Base-by-base conservation (phyloP, 2,888 invertebrate genomes). In the Mimachlamys varia region DNA sequence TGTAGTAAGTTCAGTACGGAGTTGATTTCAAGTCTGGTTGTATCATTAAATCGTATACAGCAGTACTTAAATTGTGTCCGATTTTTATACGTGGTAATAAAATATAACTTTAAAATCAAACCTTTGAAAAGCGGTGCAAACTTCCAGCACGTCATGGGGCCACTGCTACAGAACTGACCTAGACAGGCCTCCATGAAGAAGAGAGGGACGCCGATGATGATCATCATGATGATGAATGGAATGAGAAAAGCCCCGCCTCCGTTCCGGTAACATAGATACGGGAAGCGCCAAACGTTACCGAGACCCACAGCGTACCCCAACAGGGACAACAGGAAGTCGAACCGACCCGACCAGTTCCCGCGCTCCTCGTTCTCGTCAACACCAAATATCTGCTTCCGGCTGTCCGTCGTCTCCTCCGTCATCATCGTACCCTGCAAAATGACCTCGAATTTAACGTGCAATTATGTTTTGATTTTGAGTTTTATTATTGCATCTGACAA, bases 241-340 rank as follows among this genome's bases (percentile, higher is more conserved):
- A 97, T 95, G 15, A 97, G 93, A 92, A 97, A 97, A 5, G 96
- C 96, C 50, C 96, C 97, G 3, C 96, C 96, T 12, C 96, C 96
- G 92, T 96, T 96, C 76, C 95, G 93, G 93, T 96, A 96, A 91
- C 96, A 96, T 17, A 96, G 93, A 93, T 98, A 98, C 5, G 98
- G 98, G 96, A 98, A 98, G 91, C 97, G 96, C 98, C 98, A 98
- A 19, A 98, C 97, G 94, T 96, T 96, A 4, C 96, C 96, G 27
- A 96, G 94, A 0, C 96, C 96, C 4, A 96, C 96, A 27, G 96
- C 95, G 89, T 95, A 96, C 15, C 95, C 95, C 37, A 96, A 94
- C 92, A 95, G 93, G n/a, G 95, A 95, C 27, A 96, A 92, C 37
- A 96, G 96, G 94, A 97, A 97, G 95, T 97, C 97, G 92, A 97